These are phyloP conservation scores for Acipenser ruthenus DNA, from an alignment of 2,797 vertebrate species.

Conservation along the genomic window DNA sequence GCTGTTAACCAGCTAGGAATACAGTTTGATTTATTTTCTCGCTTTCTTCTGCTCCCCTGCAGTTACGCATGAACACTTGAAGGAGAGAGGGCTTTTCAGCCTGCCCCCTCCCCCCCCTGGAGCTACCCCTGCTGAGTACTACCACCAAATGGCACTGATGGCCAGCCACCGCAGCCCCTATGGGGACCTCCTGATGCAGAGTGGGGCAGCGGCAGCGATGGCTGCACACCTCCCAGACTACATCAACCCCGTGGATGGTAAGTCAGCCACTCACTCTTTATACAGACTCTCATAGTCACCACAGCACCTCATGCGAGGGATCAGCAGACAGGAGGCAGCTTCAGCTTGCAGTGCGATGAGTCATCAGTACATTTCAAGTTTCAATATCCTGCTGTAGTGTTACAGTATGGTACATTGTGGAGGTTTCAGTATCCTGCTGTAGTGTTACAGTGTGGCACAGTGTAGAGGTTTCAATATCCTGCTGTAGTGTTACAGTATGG, in stretches of 20 bases:
- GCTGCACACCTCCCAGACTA: conserved; percentile 83
- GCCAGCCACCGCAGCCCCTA: conserved; percentile 84
- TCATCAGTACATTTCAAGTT: too few relatives aligned
- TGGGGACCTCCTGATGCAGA: conserved; percentile 86
- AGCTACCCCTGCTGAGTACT: conserved; percentile 81
- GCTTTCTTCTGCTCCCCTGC: conserved; percentile 11
- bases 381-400: too few relatives aligned
- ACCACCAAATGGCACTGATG: conserved; percentile 74
- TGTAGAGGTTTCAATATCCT: too few relatives aligned
- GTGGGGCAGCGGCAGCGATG: conserved; percentile 55
- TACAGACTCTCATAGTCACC: conserved; percentile 1
- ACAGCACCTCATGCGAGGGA: too few relatives aligned
- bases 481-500: too few relatives aligned
- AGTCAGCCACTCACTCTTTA: conserved; percentile 41
- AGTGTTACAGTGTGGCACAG: too few relatives aligned
- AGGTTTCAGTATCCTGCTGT: too few relatives aligned
- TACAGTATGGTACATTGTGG: too few relatives aligned
- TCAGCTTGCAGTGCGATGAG: too few relatives aligned
- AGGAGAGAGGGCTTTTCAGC: conserved; percentile 83
- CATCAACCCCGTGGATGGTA: conserved; percentile 88
- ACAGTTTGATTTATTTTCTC: too few relatives aligned
- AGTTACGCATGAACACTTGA: conserved; percentile 93
- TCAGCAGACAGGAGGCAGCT: too few relatives aligned
- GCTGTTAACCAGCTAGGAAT: too few relatives aligned
- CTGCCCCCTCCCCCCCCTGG: conserved; percentile 73